Conservation (phyloP, 2,797 vertebrate species). For the Cetoscarus ocellatus region DNA sequence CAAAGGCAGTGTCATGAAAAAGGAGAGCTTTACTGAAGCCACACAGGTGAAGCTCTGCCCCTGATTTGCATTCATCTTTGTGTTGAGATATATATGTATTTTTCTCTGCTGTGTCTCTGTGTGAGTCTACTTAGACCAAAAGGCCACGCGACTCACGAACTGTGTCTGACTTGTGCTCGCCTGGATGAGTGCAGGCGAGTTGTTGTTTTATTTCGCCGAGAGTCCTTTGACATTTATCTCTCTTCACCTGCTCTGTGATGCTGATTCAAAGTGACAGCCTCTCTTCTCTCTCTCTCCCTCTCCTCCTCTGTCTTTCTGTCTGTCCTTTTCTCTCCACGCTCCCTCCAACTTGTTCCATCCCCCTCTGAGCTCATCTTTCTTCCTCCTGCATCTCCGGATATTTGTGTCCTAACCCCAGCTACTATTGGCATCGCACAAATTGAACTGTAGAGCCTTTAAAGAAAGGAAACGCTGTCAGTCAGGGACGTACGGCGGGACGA, state of each 20-base stretch:
- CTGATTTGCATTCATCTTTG: conserved; percentile 22
- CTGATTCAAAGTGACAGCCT: conserved; percentile 76
- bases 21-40: conserved; percentile 5
- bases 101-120: conserved; percentile 8
- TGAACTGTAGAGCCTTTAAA: conserved; percentile 74
- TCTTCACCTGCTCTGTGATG: conserved; percentile 83
- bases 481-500: conserved; percentile 38
- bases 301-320: conserved; percentile 47
- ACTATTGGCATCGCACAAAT: conserved; percentile 54
- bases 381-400: conserved; percentile 5
- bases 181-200: conserved; percentile 72
- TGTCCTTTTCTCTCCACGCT: conserved; percentile 18
- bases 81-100: conserved; percentile 17
- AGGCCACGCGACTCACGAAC: conserved; percentile 58
- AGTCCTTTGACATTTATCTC: conserved; percentile 86
- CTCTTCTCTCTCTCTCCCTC: conserved; percentile 50
- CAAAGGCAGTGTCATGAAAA: no score
- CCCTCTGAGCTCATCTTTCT: conserved; percentile 15
- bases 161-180: conserved; percentile 65
- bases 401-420: conserved; percentile 28
- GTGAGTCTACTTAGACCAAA: conserved; percentile 50
- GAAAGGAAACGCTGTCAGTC: conserved; percentile 73
- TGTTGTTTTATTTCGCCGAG: conserved; percentile 80
- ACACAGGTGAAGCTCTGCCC: not conserved
- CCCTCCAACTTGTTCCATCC: conserved; percentile 13